These are phyloP conservation scores for Atta colombica DNA, from an alignment of 1,140 invertebrate species.

Conservation along the genomic window DNA sequence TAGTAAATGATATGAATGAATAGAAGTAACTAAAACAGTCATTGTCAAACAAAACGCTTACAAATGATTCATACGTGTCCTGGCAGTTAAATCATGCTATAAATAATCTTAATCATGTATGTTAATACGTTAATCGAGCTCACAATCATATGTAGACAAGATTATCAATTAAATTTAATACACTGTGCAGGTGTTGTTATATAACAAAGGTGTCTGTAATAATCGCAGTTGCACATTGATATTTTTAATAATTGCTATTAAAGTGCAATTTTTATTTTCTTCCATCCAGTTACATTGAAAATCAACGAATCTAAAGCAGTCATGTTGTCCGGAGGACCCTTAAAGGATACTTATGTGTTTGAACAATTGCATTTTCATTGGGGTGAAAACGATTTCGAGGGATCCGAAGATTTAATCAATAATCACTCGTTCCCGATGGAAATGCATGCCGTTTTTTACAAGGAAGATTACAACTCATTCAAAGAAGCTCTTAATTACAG, in stretches of 20 bases:
- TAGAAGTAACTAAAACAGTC: background rate
- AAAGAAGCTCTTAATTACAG: slow-evolving; percentile 88
- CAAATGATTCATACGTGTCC: background rate
- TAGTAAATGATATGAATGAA: slow-evolving; percentile 3
- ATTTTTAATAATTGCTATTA: slow-evolving; percentile 18
- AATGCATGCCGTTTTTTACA: slow-evolving; percentile 95
- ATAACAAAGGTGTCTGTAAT: slow-evolving; percentile 34
- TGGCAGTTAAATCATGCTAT: slow-evolving; percentile 4
- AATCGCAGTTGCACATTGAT: background rate
- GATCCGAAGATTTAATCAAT: slow-evolving; percentile 96
- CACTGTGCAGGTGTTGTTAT: background rate
- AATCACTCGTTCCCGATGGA: slow-evolving; percentile 90
- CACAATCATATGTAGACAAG: background rate
- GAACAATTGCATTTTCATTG: slow-evolving; percentile 94
- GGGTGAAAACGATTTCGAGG: slow-evolving; percentile 92
- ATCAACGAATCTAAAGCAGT: slow-evolving; percentile 87
- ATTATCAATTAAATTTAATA: background rate
- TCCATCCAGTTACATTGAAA: slow-evolving; percentile 87
- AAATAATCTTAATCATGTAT: slow-evolving; percentile 15
- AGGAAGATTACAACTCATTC: slow-evolving; percentile 89
- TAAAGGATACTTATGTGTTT: slow-evolving; percentile 91
- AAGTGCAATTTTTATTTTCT: background rate
- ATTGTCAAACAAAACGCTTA: background rate
- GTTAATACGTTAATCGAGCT: background rate
- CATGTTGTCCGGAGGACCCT: slow-evolving; percentile 90